Percentiles rank a stretch among this genome's conserved stretches.
phyloP scores from a whole-genome alignment of 2,888 invertebrate genomes.

The Drosophila mettleri region DNA sequence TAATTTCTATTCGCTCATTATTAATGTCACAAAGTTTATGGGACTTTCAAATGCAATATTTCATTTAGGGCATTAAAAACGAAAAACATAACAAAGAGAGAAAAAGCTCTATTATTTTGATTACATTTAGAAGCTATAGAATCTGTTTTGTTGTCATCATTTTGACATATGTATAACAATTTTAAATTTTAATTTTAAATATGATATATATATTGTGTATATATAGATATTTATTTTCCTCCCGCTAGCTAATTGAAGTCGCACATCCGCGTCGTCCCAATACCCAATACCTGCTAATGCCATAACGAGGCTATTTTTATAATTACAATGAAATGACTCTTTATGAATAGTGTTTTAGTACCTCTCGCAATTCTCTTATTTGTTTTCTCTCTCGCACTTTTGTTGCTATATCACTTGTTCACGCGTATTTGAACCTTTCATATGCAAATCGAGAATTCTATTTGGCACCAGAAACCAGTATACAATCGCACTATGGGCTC shows the following conservation, averaged over 20 bases:
- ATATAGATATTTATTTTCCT: not conserved
- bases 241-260: constrained; percentile 41
- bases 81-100: constrained; percentile 11
- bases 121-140: constrained; percentile 36
- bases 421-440: constrained; percentile 27
- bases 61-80: constrained; percentile 26
- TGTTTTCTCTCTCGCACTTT: not conserved
- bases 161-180: constrained; percentile 56
- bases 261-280: constrained; percentile 43
- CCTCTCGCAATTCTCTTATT: not conserved
- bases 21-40: constrained; percentile 21
- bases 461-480: constrained; percentile 4
- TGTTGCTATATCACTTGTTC: constrained; percentile 27
- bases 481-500: constrained; percentile 5
- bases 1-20: not conserved
- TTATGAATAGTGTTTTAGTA: not conserved
- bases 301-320: constrained; percentile 29
- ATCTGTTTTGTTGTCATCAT: constrained; percentile 45
- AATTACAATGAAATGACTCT: constrained; percentile 32
- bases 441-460: constrained; percentile 20
- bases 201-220: not conserved
- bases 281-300: constrained; percentile 34
- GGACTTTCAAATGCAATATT: constrained; percentile 30
- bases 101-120: constrained; percentile 39
- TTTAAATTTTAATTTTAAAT: constrained; percentile 11